Evolutionary conservation across 2,113 vertebrate genomes (phyloP).

Genomic region (Ardeotis arabs): DNA sequence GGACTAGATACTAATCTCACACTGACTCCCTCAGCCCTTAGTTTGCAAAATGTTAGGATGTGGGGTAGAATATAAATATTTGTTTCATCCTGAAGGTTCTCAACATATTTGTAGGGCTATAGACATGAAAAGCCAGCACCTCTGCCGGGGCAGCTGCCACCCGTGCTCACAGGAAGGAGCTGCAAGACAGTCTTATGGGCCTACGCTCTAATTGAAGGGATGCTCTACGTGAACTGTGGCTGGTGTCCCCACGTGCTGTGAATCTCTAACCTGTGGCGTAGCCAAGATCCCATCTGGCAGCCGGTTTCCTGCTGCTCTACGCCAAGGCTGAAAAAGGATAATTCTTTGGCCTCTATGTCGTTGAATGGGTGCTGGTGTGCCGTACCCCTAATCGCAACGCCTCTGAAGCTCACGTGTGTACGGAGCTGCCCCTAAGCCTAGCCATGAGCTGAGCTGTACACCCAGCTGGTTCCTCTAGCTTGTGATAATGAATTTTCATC

Average conservation of each 20-base stretch:
- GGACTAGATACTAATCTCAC: neutral
- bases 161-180: neutral
- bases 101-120: neutral
- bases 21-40: neutral
- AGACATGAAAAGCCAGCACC: neutral
- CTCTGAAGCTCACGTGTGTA: neutral
- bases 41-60: neutral
- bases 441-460: neutral
- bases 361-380: neutral
- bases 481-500: conserved; percentile 14
- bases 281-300: neutral
- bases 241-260: neutral
- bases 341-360: neutral
- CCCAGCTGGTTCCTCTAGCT: conserved; percentile 24
- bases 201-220: neutral
- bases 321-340: neutral
- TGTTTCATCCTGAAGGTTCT: neutral
- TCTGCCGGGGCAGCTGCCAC: neutral
- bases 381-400: neutral
- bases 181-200: neutral
- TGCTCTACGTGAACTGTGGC: neutral
- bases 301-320: neutral
- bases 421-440: neutral
- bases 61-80: neutral
- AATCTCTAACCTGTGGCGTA: neutral